Evolutionary conservation across 2,888 invertebrate species (phyloP).

Genomic region (Prenolepis imparis): DNA sequence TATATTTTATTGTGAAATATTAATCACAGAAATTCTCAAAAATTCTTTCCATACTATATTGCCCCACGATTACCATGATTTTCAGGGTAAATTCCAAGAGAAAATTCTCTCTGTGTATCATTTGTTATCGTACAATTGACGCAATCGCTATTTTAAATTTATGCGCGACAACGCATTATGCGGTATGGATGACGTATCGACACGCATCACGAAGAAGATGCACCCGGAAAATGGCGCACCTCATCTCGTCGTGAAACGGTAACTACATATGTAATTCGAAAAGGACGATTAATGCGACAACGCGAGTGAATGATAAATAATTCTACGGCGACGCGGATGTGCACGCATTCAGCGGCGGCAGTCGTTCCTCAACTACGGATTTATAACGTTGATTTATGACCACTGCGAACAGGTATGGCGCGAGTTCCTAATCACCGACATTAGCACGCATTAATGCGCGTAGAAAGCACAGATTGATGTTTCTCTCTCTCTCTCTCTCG

Average conservation of each 20-base stretch:
- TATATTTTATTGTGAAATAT: too few relatives aligned
- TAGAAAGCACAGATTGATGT: constrained; percentile 36
- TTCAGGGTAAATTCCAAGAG: too few relatives aligned
- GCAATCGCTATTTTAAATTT: constrained; percentile 23
- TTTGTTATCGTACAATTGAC: constrained; percentile 47
- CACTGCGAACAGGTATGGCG: constrained; percentile 57
- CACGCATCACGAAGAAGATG: background rate
- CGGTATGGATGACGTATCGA: background rate
- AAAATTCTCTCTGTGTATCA: too few relatives aligned
- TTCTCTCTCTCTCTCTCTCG: background rate
- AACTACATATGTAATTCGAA: constrained; percentile 69
- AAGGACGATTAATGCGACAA: constrained; percentile 76
- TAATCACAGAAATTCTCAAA: too few relatives aligned
- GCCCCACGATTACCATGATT: too few relatives aligned
- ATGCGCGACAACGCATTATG: background rate
- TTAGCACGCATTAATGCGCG: constrained; percentile 57
- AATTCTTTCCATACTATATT: too few relatives aligned
- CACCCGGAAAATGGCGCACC: constrained; percentile 20
- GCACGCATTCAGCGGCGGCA: constrained; percentile 48
- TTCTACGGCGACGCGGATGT: constrained; percentile 48
- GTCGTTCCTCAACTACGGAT: constrained; percentile 75
- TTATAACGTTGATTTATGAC: constrained; percentile 77
- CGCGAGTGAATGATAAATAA: constrained; percentile 57
- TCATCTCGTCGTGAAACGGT: background rate
- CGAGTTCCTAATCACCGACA: constrained; percentile 71